These are phyloP conservation scores for Synodontis membranacea DNA, from an alignment of 2,113 vertebrate genomes.

Conservation along the genomic window DNA sequence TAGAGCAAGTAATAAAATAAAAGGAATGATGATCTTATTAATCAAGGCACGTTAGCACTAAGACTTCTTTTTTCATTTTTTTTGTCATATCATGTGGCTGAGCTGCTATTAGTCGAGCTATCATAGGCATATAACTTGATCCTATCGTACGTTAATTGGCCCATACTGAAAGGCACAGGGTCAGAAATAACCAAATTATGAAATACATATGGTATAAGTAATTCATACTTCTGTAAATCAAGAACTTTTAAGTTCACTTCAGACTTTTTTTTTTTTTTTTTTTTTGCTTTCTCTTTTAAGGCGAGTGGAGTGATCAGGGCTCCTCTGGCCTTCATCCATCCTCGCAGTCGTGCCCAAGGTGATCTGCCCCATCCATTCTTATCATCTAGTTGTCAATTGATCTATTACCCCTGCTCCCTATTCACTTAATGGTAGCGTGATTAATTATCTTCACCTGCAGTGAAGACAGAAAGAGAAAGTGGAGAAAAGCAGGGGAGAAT, in stretches of 20 bases:
- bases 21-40: background rate
- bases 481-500: conserved; percentile 58
- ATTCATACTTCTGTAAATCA: background rate
- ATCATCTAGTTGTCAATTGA: conserved; percentile 77
- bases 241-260: background rate
- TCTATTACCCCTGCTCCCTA: conserved; percentile 71
- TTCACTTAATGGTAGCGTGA: conserved; percentile 72
- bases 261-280: background rate
- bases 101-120: background rate
- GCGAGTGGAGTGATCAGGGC: conserved; percentile 49
- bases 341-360: conserved; percentile 69
- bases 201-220: background rate
- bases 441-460: conserved; percentile 70
- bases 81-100: background rate
- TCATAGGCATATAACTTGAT: too few relatives aligned
- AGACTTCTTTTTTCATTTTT: background rate
- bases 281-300: too few relatives aligned
- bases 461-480: conserved; percentile 48
- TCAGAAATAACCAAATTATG: background rate
- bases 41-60: background rate
- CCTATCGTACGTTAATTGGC: background rate
- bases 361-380: conserved; percentile 74
- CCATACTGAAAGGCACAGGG: background rate
- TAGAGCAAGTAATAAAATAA: background rate
- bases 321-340: conserved; percentile 51